phyloP scores from a whole-genome alignment of 2,113 vertebrate genomes.

The Genyomyrus donnyi region DNA sequence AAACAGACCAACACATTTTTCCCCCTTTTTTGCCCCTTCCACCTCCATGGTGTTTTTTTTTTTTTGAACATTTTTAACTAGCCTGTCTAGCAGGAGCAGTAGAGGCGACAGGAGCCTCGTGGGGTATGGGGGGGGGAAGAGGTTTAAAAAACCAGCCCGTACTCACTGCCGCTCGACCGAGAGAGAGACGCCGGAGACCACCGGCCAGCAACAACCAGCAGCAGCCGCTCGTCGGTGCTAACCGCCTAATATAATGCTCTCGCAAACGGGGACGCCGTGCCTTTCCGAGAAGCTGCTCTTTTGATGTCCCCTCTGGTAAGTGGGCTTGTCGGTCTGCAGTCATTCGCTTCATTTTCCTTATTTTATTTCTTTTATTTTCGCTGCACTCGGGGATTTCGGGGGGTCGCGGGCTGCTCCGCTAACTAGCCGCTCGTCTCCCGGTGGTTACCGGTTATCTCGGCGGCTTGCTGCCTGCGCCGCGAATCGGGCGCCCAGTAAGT shows the following conservation, averaged over 20 bases:
- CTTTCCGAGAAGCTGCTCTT: background rate
- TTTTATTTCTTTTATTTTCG: background rate
- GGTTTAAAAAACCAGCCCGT: background rate
- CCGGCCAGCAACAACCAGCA: background rate
- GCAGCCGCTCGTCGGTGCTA: background rate
- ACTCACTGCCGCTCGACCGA: background rate
- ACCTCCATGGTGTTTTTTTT: background rate
- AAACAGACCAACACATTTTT: constrained; percentile 24
- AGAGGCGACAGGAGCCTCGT: background rate
- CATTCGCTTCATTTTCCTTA: background rate
- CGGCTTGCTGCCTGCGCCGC: background rate
- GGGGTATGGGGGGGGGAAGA: background rate
- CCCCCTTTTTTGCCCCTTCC: constrained; percentile 1
- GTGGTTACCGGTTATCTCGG: background rate
- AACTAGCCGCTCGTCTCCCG: background rate
- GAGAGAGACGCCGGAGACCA: background rate
- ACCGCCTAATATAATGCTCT: background rate
- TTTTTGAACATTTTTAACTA: background rate
- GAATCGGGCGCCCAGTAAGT: background rate
- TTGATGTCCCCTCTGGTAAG: constrained; percentile 24
- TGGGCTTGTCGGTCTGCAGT: background rate
- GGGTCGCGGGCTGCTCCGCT: background rate
- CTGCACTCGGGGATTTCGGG: background rate
- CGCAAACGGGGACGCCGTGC: background rate
- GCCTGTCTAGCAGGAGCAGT: background rate